These are phyloP conservation scores for Lampris incognitus DNA, from an alignment of 2,113 vertebrate species.

Conservation along the genomic window DNA sequence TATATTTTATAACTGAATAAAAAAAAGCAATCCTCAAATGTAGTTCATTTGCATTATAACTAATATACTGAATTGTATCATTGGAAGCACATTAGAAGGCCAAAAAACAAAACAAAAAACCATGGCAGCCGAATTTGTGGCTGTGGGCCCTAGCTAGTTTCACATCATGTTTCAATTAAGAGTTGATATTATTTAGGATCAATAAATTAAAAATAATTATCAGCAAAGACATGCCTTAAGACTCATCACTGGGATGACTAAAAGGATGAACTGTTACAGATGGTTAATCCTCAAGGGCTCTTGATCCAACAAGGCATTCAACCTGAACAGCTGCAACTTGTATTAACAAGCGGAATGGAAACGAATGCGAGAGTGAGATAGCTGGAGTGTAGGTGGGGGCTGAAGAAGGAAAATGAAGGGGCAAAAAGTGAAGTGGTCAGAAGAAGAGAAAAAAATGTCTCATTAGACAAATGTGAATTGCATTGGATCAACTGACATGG, in stretches of 20 bases:
- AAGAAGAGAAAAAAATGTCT: not conserved
- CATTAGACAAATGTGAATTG: not conserved
- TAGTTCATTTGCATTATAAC: no score
- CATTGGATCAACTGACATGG: not conserved
- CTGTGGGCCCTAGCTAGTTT: no score
- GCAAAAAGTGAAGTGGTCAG: not conserved
- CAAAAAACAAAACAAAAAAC: no score
- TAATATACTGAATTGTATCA: no score
- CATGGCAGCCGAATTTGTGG: no score
- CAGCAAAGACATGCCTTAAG: not conserved
- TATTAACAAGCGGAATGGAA: constrained; percentile 26
- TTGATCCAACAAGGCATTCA: not conserved
- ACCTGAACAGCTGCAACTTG: constrained; percentile 26
- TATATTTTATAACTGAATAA: no score
- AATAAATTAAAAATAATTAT: constrained; percentile 13
- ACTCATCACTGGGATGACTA: not conserved
- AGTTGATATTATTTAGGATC: not conserved
- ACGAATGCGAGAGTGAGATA: not conserved
- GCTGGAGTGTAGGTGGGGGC: no score
- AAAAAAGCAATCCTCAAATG: no score
- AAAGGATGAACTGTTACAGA: constrained; percentile 4
- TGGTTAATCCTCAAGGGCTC: not conserved
- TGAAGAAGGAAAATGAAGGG: not conserved
- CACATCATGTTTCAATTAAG: no score
- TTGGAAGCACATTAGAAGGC: no score